Evolutionary conservation across 2,888 invertebrate genomes (phyloP).

Genomic region (Theodoxus fluviatilis): DNA sequence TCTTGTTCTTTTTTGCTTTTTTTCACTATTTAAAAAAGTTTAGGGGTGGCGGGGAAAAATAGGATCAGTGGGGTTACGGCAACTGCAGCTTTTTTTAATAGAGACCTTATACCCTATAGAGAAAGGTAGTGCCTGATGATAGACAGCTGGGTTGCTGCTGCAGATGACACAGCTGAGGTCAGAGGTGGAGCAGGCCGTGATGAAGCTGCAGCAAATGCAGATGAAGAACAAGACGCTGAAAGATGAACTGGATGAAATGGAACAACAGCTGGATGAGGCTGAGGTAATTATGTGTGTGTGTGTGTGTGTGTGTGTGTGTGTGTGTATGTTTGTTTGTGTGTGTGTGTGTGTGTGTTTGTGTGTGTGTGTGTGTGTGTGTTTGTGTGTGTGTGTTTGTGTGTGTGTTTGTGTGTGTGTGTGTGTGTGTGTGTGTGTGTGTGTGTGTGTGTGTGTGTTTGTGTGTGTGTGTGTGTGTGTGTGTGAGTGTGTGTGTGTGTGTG

Average conservation of each 20-base stretch:
- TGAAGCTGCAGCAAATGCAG: constrained; percentile 46
- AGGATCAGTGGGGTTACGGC: no score
- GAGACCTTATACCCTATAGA: no score
- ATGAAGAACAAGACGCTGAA: constrained; percentile 50
- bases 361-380: no score
- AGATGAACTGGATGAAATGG: constrained; percentile 45
- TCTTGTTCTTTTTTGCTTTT: no score
- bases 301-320: background rate
- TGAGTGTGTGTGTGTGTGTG: background rate
- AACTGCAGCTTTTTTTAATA: no score
- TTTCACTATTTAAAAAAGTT: no score
- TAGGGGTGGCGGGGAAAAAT: no score
- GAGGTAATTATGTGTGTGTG: constrained; percentile 37
- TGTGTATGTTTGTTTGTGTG: no score
- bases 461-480: constrained; percentile 1
- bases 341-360: no score
- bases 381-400: no score
- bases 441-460: background rate
- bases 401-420: background rate
- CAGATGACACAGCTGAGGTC: constrained; percentile 41
- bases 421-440: background rate
- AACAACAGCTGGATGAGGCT: constrained; percentile 47
- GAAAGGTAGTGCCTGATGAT: no score
- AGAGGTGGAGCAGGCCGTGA: constrained; percentile 42
- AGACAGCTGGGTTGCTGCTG: no score